Evolutionary conservation across 2,113 vertebrate species (phyloP).

Genomic region (Vulpes ferrilata): DNA sequence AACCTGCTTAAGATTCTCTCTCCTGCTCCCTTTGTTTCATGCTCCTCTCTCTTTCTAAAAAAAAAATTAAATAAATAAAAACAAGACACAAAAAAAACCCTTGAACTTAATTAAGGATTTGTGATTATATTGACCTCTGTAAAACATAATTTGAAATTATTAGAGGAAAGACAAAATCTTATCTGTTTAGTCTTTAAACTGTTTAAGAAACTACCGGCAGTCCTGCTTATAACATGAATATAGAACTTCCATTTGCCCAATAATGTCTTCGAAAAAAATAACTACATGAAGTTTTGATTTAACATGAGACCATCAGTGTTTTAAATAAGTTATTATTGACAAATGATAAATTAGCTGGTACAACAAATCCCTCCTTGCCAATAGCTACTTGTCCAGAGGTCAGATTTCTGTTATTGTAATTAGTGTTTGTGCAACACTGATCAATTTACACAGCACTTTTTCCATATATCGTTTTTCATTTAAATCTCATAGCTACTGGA

Average conservation of each 20-base stretch:
- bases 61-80: background rate
- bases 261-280: background rate
- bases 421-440: background rate
- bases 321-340: conserved; percentile 17
- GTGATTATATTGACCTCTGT: background rate
- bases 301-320: background rate
- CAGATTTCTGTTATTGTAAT: background rate
- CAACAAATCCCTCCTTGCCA: background rate
- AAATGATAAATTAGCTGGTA: conserved; percentile 40
- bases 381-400: background rate
- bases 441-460: background rate
- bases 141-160: background rate
- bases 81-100: background rate
- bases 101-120: background rate
- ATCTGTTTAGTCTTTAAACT: conserved; percentile 1
- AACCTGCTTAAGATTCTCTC: background rate
- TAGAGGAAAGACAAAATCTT: background rate
- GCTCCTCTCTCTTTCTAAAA: background rate
- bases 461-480: background rate
- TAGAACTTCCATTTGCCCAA: background rate
- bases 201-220: background rate
- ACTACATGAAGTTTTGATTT: background rate
- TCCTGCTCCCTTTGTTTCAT: background rate
- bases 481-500: background rate
- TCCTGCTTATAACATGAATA: background rate